These are phyloP conservation scores for Spodoptera littoralis DNA, from an alignment of 2,888 invertebrate species.

Conservation along the genomic window DNA sequence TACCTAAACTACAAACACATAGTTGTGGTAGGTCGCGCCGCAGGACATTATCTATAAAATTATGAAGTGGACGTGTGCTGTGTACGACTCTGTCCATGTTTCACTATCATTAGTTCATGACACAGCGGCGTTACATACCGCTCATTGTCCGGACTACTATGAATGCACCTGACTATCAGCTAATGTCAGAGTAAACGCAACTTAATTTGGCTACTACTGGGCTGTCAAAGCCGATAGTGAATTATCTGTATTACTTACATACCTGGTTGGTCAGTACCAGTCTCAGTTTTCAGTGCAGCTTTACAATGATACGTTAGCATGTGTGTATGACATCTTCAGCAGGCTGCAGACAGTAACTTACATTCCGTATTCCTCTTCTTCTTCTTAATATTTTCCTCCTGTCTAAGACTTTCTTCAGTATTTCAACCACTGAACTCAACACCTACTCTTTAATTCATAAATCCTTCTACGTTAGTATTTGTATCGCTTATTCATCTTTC, in stretches of 20 bases:
- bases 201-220: conserved; percentile 7
- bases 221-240: background rate
- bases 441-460: no score
- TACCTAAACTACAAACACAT: background rate
- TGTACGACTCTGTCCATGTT: conserved; percentile 5
- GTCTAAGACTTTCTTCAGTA: no score
- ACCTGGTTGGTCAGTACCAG: no score
- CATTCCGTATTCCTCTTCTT: no score
- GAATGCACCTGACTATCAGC: conserved; percentile 23
- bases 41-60: conserved; percentile 34
- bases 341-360: no score
- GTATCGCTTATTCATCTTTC: no score
- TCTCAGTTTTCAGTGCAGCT: no score
- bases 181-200: conserved; percentile 19
- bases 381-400: no score
- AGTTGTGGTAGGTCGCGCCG: conserved; percentile 44
- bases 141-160: conserved; percentile 10
- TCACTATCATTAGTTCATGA: conserved; percentile 15
- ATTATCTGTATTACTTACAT: background rate
- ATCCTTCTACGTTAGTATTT: no score
- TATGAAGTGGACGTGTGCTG: conserved; percentile 24
- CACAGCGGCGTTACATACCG: conserved; percentile 1
- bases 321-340: no score
- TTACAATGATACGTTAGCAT: no score
- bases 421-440: no score